Base-by-base conservation (phyloP, 2,797 vertebrate genomes). In the Anomalospiza imberbis region DNA sequence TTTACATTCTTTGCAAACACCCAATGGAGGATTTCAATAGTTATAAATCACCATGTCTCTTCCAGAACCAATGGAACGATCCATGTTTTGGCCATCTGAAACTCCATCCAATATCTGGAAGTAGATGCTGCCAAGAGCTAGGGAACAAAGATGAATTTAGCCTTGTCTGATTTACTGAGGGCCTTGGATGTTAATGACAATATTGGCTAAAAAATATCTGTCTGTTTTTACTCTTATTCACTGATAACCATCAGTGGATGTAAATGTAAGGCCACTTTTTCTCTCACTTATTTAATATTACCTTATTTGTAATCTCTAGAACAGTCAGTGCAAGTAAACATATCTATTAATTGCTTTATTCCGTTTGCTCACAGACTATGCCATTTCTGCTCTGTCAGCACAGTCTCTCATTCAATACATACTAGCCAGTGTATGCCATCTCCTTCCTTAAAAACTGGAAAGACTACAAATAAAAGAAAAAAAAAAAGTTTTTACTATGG, bases 301-400 rank as follows among this genome's bases (percentile, higher is more conserved):
- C 21, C 26, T 75, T 90, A 60, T 78, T 85, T 58, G 19, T 50
- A 66, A 65, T 85, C 29, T 36, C 36, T 95, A 72, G 29, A 50
- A 71, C 47, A 87, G 70, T 71, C 85, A 91, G 38, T 85, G 91
- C 73, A 77, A 90, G 47, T 78, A 82, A 60, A 96, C 87, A 92
- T 81, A 67, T 48, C 55, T 90, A 93, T 94, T 78, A 93, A 95
- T 95, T 89, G 12, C 34, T 95, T 95, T 88, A 78, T 73, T 92
- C 51, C 51, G 65, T 95, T 96, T 96, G 45, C 78, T 96, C 36
- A 53, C 42, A 21, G 47, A 67, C 51, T 86, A 58, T 82, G 63
- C 38, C 31, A 87, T 32, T 95, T 95, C 65, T 93, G 60, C 70
- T 96, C 38, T 94, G 82, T 89, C 88, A 94, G 76, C 61, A 88